Evolutionary conservation across 1,140 invertebrate species (phyloP).

Genomic region (Pectinophora gossypiella): DNA sequence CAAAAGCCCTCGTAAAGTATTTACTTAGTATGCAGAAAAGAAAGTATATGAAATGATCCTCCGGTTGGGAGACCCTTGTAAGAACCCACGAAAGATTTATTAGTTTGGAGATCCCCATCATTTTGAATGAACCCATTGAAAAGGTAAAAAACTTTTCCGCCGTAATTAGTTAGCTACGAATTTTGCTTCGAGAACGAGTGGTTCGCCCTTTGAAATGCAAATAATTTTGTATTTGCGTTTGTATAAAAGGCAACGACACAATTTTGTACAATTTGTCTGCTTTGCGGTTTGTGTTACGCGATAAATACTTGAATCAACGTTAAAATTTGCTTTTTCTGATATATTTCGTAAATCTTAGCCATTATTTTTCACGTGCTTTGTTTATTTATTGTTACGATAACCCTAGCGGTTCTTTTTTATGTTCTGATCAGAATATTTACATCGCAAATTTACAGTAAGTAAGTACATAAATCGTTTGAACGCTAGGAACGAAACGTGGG

Average conservation of each 20-base stretch:
- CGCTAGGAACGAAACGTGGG: no score
- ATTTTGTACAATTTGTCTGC: conserved; percentile 8
- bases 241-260: conserved; percentile 14
- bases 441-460: no score
- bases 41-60: neutral
- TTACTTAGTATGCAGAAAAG: neutral
- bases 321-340: neutral
- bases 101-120: conserved; percentile 9
- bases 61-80: neutral
- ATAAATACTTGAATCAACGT: neutral
- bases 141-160: conserved; percentile 27
- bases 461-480: no score
- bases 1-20: neutral
- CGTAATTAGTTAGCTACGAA: conserved; percentile 39
- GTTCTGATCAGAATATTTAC: no score
- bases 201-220: conserved; percentile 35
- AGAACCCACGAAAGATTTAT: neutral
- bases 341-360: neutral
- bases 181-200: conserved; percentile 18
- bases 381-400: neutral
- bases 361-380: neutral
- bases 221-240: conserved; percentile 15
- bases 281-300: neutral
- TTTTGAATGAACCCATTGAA: conserved; percentile 15
- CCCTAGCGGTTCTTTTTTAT: no score